Conservation (phyloP, 2,113 vertebrate species). For the Ibidorhyncha struthersii region DNA sequence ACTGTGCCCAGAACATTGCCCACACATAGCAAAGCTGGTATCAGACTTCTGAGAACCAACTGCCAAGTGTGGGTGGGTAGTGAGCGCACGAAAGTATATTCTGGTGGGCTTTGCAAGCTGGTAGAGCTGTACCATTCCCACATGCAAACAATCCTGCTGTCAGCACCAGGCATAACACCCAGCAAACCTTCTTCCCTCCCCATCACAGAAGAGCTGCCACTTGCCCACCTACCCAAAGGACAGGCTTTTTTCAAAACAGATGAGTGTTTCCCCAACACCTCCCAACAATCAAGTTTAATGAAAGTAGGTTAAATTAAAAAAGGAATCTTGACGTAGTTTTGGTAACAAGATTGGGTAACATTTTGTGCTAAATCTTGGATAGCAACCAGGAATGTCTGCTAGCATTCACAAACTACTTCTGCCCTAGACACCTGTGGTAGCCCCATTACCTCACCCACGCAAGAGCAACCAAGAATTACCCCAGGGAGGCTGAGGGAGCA, state of each 20-base stretch:
- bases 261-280: slow-evolving; percentile 31
- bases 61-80: neutral
- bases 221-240: slow-evolving; percentile 21
- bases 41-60: neutral
- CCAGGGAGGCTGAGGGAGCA: neutral
- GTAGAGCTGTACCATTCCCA: neutral
- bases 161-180: neutral
- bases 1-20: neutral
- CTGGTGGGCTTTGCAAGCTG: neutral
- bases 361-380: neutral
- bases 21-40: slow-evolving; percentile 12
- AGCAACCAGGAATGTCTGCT: neutral
- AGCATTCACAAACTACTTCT: neutral
- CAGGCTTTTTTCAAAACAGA: neutral
- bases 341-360: neutral
- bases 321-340: neutral
- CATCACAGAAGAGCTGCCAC: neutral
- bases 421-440: neutral
- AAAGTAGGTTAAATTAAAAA: slow-evolving; percentile 47
- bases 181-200: neutral
- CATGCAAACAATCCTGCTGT: neutral
- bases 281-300: neutral
- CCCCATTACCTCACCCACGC: neutral
- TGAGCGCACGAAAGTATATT: neutral
- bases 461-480: neutral